Evolutionary conservation across 2,888 invertebrate species (phyloP), one percentile per base, ranked within the genome.

Genomic region (Drosophila dives): DNA sequence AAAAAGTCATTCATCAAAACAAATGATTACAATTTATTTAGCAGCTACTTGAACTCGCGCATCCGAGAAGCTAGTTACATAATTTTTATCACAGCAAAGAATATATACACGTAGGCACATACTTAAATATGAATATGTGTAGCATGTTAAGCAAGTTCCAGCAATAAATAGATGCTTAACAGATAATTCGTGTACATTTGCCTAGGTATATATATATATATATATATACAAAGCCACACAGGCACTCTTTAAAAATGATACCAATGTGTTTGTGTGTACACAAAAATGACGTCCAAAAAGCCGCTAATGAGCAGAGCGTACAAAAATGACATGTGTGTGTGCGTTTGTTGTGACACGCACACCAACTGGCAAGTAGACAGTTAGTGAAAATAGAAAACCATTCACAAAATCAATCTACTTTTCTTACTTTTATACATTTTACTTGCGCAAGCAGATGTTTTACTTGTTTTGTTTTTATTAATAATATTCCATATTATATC

Each of bases 261-360:
- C 36, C 42, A 20, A 23, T 63, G 11, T 55, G n/a, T 48, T 32
- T 59, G 29, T 67, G 29, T 69, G 74, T 61, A 61, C 49, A 54
- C 55, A 49, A 42, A 65, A 67, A 68, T 87, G 82, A 87, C 83
- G 77, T 85, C 67, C 67, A 60, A 86, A 83, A 77, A 81, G 83
- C 81, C 83, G 83, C 84, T 81, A 83, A 83, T 83, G 78, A 86
- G 72, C 66, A 66, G 17, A 64, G 64, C 32, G 69, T 36, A 69
- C 54, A 79, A 75, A 72, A 54, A 76, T 64, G 55, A 75, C 33
- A 64, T 51, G 15, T 62, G 45, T 45, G 36, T 32, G 42, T 20
- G 45, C 38, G 66, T 40, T 42, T 58, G 75, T 64, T 45, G 56
- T 59, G 62, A 64, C 66, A 63, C 62, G 33, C 55, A 66, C 60